Percentiles rank a stretch among this genome's conserved stretches.
These are phyloP conservation scores for Eidolon dupreanum DNA, from an alignment of 2,797 vertebrate genomes.

Conservation along the genomic window DNA sequence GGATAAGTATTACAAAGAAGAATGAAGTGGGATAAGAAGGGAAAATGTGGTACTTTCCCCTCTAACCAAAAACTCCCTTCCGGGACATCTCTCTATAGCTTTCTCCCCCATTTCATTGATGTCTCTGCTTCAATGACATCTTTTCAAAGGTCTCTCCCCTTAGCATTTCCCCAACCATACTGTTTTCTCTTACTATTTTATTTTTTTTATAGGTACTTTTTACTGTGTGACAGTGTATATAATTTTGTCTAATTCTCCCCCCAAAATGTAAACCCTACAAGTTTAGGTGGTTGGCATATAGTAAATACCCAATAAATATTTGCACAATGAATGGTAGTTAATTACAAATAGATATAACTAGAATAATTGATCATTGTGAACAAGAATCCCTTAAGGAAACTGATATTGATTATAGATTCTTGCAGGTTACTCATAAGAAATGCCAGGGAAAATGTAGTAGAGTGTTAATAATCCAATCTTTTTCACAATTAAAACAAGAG, in stretches of 20 bases:
- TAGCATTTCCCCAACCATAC: neutral
- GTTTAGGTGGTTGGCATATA: neutral
- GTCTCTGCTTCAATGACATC: neutral
- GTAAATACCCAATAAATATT: constrained; percentile 28
- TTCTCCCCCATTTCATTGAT: neutral
- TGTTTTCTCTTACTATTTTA: neutral
- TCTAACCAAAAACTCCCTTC: neutral
- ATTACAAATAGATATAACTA: constrained; percentile 9
- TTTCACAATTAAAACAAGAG: constrained; percentile 37
- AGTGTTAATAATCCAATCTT: constrained; percentile 12
- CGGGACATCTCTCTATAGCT: neutral
- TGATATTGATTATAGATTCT: neutral
- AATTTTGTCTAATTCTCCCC: constrained; percentile 1
- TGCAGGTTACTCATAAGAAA: constrained; percentile 33
- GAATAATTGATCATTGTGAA: constrained; percentile 27
- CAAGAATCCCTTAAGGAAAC: neutral
- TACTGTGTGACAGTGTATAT: neutral
- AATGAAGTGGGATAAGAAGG: neutral
- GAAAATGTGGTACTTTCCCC: neutral
- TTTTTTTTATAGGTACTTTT: neutral
- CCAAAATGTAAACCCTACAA: neutral
- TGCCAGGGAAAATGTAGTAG: neutral
- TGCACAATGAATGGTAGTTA: constrained; percentile 15
- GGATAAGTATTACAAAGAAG: neutral
- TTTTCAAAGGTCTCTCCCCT: neutral